Percentiles rank a stretch among this genome's conserved stretches.
Conservation (phyloP, 2,888 invertebrate species). For the Drosophila tanythrix region DNA sequence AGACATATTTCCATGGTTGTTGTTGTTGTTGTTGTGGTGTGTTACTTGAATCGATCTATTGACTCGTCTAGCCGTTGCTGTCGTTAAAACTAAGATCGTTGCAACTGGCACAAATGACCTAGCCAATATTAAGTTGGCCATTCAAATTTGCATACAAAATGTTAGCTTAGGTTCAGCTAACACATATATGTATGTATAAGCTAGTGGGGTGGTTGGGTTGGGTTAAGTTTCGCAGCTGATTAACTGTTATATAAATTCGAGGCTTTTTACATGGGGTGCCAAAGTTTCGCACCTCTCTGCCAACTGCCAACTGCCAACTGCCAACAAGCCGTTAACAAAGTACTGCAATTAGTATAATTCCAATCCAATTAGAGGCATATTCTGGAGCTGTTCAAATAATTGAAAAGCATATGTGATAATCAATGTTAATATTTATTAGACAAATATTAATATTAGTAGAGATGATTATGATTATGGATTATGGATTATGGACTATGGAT, state of each 20-base stretch:
- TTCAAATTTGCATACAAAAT: background rate
- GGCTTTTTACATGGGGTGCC: background rate
- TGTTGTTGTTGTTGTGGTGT: background rate
- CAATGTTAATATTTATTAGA: background rate
- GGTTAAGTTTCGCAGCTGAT: background rate
- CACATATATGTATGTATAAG: background rate
- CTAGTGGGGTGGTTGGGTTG: background rate
- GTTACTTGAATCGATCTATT: background rate
- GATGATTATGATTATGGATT: background rate
- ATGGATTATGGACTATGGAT: background rate
- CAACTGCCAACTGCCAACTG: no score
- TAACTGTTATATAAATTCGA: background rate
- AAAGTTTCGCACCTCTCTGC: background rate
- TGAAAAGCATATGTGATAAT: background rate
- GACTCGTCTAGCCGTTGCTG: background rate
- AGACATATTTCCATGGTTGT: background rate
- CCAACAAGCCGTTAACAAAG: background rate
- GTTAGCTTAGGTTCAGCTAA: background rate
- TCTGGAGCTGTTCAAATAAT: no score
- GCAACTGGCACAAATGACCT: background rate
- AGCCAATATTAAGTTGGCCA: background rate
- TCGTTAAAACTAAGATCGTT: background rate
- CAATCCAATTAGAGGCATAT: background rate
- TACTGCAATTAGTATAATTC: background rate
- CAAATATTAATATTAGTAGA: background rate